Evolutionary conservation across 2,888 invertebrate species (phyloP).

Genomic region (Hemaris fuciformis): DNA sequence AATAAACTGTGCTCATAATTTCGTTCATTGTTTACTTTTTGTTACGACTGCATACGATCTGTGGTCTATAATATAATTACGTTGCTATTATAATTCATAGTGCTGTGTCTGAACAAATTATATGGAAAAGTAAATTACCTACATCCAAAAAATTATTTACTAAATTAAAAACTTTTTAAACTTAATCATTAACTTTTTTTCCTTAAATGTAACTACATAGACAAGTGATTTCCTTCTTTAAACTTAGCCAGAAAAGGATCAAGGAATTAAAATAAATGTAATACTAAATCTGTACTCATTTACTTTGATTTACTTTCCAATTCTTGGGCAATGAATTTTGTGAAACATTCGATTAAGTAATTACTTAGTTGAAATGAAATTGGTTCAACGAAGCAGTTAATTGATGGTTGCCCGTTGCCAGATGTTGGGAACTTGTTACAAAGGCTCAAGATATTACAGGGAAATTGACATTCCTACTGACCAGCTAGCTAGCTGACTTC

Average conservation of each 20-base stretch:
- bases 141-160: not conserved
- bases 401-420: not conserved
- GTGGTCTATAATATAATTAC: not conserved
- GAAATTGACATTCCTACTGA: not conserved
- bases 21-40: not conserved
- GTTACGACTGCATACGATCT: not conserved
- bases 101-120: not conserved
- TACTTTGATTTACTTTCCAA: not conserved
- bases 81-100: not conserved
- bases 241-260: too few relatives aligned
- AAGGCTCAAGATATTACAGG: not conserved
- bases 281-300: not conserved
- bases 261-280: not conserved
- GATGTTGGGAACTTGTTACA: not conserved
- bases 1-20: not conserved
- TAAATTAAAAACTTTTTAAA: not conserved
- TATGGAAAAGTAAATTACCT: not conserved
- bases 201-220: too few relatives aligned
- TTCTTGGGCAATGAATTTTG: not conserved
- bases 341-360: not conserved
- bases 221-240: too few relatives aligned
- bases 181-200: not conserved
- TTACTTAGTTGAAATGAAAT: not conserved
- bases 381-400: not conserved
- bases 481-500: not conserved